These are phyloP conservation scores for Cephalotes varians DNA, from an alignment of 2,888 invertebrate species.

Conservation along the genomic window DNA sequence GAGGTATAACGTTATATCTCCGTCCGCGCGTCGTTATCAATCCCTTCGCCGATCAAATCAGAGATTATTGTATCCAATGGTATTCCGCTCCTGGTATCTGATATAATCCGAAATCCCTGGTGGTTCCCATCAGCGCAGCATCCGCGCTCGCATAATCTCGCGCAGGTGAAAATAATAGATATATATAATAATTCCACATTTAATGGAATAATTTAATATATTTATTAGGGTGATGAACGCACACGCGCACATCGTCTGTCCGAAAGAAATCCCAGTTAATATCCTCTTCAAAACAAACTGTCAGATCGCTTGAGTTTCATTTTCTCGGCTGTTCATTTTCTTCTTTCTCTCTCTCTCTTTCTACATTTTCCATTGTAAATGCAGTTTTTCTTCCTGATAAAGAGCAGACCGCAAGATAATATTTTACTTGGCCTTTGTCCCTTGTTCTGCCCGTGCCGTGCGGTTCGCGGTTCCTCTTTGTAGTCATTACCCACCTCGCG, in stretches of 20 bases:
- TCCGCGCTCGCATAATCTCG: conserved; percentile 1
- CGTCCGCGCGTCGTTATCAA: conserved; percentile 8
- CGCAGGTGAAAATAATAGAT: conserved; percentile 10
- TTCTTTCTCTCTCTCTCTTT: too few relatives aligned
- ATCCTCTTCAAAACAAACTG: conserved; percentile 28
- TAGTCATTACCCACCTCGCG: conserved; percentile 37
- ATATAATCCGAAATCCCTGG: not conserved
- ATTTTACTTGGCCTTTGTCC: conserved; percentile 57
- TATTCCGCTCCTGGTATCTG: not conserved
- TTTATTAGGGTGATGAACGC: not conserved
- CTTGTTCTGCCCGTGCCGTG: conserved; percentile 48
- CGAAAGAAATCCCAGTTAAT: conserved; percentile 27
- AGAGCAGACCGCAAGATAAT: conserved; percentile 56
- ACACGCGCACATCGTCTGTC: not conserved
- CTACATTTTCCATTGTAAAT: conserved; percentile 48
- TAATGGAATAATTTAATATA: not conserved
- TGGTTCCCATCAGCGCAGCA: not conserved
- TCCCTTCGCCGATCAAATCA: conserved; percentile 34
- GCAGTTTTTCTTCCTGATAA: conserved; percentile 55
- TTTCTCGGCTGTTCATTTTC: conserved; percentile 31
- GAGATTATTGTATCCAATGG: conserved; percentile 16
- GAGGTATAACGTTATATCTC: conserved; percentile 14
- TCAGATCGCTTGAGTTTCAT: conserved; percentile 45
- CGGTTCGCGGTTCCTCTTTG: conserved; percentile 51
- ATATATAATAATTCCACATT: conserved; percentile 9